These are phyloP conservation scores for Euzetes globulus DNA, from an alignment of 2,888 invertebrate genomes.

Conservation along the genomic window DNA sequence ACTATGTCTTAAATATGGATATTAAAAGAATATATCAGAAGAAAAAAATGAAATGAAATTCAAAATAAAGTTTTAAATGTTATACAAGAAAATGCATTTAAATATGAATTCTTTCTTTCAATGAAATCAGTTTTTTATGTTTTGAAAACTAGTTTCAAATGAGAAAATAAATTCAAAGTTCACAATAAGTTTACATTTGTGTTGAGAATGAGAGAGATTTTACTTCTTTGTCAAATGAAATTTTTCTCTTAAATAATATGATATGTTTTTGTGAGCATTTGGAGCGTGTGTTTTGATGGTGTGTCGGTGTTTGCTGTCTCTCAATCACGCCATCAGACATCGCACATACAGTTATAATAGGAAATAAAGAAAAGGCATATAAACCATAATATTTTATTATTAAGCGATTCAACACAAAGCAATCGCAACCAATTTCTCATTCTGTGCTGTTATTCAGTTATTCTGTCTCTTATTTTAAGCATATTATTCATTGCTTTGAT, in stretches of 20 bases:
- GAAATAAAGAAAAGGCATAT: not conserved
- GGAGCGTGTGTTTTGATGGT: conserved; percentile 18
- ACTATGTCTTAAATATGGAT: not conserved
- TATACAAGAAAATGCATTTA: conserved; percentile 4
- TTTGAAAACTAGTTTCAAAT: not conserved
- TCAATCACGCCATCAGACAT: conserved; percentile 18
- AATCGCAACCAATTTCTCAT: not conserved
- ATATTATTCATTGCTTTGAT: conserved; percentile 19
- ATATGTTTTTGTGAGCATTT: not conserved
- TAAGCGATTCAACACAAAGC: conserved; percentile 10
- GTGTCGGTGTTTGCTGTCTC: conserved; percentile 11
- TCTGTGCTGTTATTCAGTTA: not conserved
- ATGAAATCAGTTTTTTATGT: not conserved
- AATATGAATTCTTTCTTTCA: not conserved
- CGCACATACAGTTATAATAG: not conserved
- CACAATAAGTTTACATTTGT: not conserved
- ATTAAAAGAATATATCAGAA: not conserved
- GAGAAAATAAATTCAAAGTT: not conserved
- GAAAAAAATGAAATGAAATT: not conserved
- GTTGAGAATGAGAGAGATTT: not conserved
- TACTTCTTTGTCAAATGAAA: conserved; percentile 12
- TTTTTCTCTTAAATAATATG: conserved; percentile 5
- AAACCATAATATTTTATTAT: conserved; percentile 18
- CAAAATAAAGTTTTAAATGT: not conserved
- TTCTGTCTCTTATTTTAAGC: conserved; percentile 24